A percentile compares a stretch with the other conserved stretches of the same genome.
Evolutionary conservation across 2,113 vertebrate species (phyloP).

Genomic region (Stegostoma tigrinum): DNA sequence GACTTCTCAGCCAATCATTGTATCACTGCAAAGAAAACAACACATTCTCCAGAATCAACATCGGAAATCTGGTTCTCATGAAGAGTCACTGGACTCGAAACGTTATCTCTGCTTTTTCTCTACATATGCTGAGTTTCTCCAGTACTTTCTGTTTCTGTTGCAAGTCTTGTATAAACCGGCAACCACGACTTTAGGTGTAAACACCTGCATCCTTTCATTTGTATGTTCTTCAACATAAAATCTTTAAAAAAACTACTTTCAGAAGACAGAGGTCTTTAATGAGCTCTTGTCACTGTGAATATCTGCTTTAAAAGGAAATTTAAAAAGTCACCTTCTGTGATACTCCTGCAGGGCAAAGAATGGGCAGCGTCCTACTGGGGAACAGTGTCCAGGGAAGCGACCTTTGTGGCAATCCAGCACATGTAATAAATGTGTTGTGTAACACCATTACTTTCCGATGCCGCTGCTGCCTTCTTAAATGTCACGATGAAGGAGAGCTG

Average conservation of each 20-base stretch:
- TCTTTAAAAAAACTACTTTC: background rate
- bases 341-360: constrained; percentile 35
- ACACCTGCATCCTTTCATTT: background rate
- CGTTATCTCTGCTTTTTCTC: too few relatives aligned
- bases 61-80: background rate
- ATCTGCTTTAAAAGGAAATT: background rate
- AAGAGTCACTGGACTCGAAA: too few relatives aligned
- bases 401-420: constrained; percentile 31
- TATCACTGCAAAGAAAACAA: background rate
- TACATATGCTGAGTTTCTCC: too few relatives aligned
- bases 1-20: background rate
- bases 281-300: background rate
- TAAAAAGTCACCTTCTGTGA: constrained; percentile 40
- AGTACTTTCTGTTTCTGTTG: too few relatives aligned
- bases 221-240: background rate
- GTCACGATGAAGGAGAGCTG: constrained; percentile 40
- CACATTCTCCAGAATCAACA: background rate
- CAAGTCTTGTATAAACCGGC: background rate
- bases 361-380: constrained; percentile 25
- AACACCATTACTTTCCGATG: background rate
- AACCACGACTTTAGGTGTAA: background rate
- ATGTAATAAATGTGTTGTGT: background rate
- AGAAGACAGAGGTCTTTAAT: background rate
- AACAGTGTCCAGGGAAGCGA: constrained; percentile 18
- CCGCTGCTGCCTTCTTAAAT: constrained; percentile 38